A percentile compares a stretch with the other conserved stretches of the same genome.
Conservation (phyloP, 2,113 vertebrate species). For the Pyxicephalus adspersus region DNA sequence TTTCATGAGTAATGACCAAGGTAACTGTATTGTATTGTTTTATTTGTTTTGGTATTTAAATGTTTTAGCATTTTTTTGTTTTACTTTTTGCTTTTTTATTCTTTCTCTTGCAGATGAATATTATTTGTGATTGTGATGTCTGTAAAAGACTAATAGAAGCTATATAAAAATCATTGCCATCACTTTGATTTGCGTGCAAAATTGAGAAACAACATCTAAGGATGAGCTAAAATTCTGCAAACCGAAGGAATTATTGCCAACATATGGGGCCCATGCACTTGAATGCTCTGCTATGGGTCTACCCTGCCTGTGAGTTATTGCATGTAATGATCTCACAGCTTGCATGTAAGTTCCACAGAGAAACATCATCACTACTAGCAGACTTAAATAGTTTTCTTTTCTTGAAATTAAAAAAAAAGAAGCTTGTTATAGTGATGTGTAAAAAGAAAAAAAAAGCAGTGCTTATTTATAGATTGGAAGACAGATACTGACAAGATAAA, state of each 20-base stretch:
- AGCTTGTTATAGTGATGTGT: constrained; percentile 19
- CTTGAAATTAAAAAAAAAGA: neutral
- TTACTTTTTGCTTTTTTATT: too few species aligned
- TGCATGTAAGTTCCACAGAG: constrained; percentile 59
- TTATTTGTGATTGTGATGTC: too few species aligned
- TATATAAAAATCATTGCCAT: neutral
- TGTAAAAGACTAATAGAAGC: too few species aligned
- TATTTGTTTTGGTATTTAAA: too few species aligned
- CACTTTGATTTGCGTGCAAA: neutral
- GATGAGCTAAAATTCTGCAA: constrained; percentile 59
- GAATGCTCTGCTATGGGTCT: constrained; percentile 58
- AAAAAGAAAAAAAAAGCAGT: constrained; percentile 20
- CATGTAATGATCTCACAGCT: constrained; percentile 66
- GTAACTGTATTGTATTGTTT: too few species aligned
- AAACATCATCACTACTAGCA: constrained; percentile 53
- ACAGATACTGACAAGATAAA: constrained; percentile 54
- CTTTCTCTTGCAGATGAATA: too few species aligned
- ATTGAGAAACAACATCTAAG: constrained; percentile 31
- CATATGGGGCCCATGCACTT: constrained; percentile 59
- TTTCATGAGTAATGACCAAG: too few species aligned
- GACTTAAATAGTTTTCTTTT: constrained; percentile 46
- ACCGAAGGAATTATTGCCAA: constrained; percentile 57
- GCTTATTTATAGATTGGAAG: constrained; percentile 49
- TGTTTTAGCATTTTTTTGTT: too few species aligned
- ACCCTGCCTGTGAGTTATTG: constrained; percentile 62